Evolutionary conservation across 1,140 invertebrate genomes (phyloP), one percentile per base, ranked within the genome.

Genomic region (Polypedilum vanderplanki): DNA sequence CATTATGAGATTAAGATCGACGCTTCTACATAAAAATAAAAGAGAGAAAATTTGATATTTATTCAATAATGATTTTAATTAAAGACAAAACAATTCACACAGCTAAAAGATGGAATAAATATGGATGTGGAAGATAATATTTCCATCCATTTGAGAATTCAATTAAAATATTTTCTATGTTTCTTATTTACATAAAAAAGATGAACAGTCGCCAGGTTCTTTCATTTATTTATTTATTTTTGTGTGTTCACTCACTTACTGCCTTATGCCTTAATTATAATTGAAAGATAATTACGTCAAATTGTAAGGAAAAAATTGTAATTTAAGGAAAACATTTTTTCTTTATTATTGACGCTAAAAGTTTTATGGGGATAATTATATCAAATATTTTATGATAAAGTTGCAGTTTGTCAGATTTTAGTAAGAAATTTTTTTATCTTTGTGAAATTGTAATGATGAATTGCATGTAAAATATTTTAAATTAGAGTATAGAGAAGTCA

Each of bases 1-100:
- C 20, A 70, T 70, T 70, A 70, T 70, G 20, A 70, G 65, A 70
- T 70, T 70, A 70, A 20, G 1, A 70, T 70, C 65, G 10, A 70
- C 65, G 65, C 65, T 70, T 70, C 9, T 15, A 3, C 1, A 15
- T 33, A 33, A 33, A 33, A 33, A 33, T 1, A 33, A 33, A 33
- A 33, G n/a, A 10, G 17, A 70, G 17, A 70, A 70, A n/a, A 70
- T 70, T 70, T 70, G 65, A 70, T 70, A 70, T 70, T 70, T 70
- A 70, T 70, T 70, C 17, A 70, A 70, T 70, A 70, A 70, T 70
- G 18, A 70, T 70, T 70, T 70, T 70, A 70, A 70, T 70, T 70
- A 70, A 70, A 70, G 65, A 57, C 12, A 12, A 46, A 57, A n/a
- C 12, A 46, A 12, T 57, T 15, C n/a, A 57, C 12, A 57, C 12